Conservation (phyloP, 2,888 invertebrate genomes). For the Cheilosia urbana region DNA sequence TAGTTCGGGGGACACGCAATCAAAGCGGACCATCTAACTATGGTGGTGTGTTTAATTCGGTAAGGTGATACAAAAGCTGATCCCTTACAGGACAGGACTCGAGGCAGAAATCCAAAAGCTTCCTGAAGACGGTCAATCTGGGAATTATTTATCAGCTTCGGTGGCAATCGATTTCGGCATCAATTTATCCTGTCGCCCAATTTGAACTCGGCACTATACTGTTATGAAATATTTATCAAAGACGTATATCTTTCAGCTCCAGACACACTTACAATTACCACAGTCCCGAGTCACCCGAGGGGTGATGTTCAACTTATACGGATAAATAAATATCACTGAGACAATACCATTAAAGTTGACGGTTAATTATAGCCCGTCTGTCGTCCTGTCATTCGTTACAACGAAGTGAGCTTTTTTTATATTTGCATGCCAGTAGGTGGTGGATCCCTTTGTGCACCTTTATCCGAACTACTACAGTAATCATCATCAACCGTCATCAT, state of each 20-base stretch:
- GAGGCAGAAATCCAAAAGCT: too few relatives aligned
- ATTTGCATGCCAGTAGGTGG: conserved; percentile 3
- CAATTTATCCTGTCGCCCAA: neutral
- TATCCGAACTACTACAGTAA: conserved; percentile 34
- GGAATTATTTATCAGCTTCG: too few relatives aligned
- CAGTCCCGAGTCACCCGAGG: neutral
- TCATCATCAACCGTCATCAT: conserved; percentile 50
- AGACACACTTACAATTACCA: conserved; percentile 17
- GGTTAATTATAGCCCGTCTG: conserved; percentile 45
- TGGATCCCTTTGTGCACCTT: conserved; percentile 40
- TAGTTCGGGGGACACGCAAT: neutral
- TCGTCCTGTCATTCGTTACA: conserved; percentile 50
- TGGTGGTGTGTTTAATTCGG: neutral
- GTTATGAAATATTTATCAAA: conserved; percentile 22
- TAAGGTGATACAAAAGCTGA: too few relatives aligned
- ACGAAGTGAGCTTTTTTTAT: conserved; percentile 4
- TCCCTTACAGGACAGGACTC: too few relatives aligned
- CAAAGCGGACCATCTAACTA: neutral
- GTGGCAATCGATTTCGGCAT: too few relatives aligned
- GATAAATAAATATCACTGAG: conserved; percentile 38
- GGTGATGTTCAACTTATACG: conserved; percentile 4
- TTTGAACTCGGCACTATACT: neutral
- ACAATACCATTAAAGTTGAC: conserved; percentile 40
- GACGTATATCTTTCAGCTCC: conserved; percentile 12
- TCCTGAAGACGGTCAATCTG: too few relatives aligned